A percentile compares a stretch with the other conserved stretches of the same genome.
Evolutionary conservation across 2,113 vertebrate species (phyloP).

Genomic region (Brachypteracias leptosomus): DNA sequence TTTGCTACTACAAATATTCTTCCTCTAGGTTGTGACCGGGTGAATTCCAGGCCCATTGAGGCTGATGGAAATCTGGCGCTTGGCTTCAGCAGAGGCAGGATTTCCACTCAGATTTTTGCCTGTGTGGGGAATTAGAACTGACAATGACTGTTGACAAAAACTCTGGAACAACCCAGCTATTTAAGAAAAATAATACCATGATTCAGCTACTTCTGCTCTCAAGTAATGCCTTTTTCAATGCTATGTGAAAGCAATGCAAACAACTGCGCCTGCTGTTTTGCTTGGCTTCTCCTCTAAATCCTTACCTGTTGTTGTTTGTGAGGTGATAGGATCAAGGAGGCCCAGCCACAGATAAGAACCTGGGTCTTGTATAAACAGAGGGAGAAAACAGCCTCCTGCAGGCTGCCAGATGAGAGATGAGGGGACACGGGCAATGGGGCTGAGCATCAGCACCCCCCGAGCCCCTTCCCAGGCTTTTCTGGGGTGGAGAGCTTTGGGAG

Average conservation of each 20-base stretch:
- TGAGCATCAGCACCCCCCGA: fast-evolving
- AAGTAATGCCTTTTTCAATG: not conserved
- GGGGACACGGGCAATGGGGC: not conserved
- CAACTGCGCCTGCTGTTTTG: not conserved
- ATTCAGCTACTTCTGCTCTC: not conserved
- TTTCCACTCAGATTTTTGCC: constrained; percentile 29
- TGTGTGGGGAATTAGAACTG: constrained; percentile 22
- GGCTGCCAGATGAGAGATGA: not conserved
- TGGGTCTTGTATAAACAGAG: constrained; percentile 24
- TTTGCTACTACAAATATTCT: constrained; percentile 60
- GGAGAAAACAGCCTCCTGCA: constrained; percentile 3
- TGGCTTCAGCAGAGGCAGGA: not conserved
- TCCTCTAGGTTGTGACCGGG: constrained; percentile 38
- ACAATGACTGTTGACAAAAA: constrained; percentile 7
- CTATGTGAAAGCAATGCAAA: not conserved
- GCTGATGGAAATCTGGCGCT: constrained; percentile 25
- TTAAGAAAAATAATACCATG: not conserved
- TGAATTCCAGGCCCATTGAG: constrained; percentile 30
- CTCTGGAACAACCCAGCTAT: not conserved
- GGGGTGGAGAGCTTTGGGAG: not conserved
- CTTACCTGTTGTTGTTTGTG: constrained; percentile 47
- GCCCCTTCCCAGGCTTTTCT: not conserved
- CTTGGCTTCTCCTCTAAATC: not conserved
- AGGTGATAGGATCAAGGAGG: constrained; percentile 41
- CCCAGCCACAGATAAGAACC: constrained; percentile 38